A percentile compares a stretch with the other conserved stretches of the same genome.
These are phyloP conservation scores for Anthopleura sola DNA, from an alignment of 64 coral and sea anemone species.

Conservation along the genomic window DNA sequence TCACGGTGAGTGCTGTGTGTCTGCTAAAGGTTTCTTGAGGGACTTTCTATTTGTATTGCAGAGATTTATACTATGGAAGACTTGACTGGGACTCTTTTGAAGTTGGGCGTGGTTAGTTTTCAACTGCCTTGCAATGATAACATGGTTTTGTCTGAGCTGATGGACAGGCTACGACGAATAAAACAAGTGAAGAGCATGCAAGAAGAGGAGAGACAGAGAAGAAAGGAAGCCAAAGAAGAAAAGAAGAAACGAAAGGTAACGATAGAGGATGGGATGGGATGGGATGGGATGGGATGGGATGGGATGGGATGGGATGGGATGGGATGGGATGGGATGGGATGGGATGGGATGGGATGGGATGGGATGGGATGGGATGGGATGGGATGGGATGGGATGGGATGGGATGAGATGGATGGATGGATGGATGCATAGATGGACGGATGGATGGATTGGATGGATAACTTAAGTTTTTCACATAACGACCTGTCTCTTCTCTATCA, in stretches of 20 bases:
- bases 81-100: slow-evolving; percentile 5
- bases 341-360: too few species aligned
- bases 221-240: background rate
- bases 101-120: slow-evolving; percentile 19
- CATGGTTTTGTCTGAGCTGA: slow-evolving; percentile 30
- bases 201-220: background rate
- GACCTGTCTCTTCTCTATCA: background rate
- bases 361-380: too few species aligned
- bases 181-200: background rate
- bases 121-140: slow-evolving; percentile 34
- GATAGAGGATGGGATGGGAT: too few species aligned
- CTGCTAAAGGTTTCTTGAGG: slow-evolving; percentile 22
- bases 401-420: too few species aligned
- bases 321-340: too few species aligned
- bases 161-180: background rate
- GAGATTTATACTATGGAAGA: slow-evolving; percentile 41
- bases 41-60: background rate
- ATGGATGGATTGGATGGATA: too few species aligned
- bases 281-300: too few species aligned
- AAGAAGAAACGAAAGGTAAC: background rate
- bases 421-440: too few species aligned
- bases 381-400: too few species aligned
- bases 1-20: slow-evolving; percentile 5
- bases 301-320: too few species aligned
- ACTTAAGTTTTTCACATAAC: too few species aligned